phyloP scores from a whole-genome alignment of 1,140 invertebrate genomes.

The Pentalonia nigronervosa region DNA sequence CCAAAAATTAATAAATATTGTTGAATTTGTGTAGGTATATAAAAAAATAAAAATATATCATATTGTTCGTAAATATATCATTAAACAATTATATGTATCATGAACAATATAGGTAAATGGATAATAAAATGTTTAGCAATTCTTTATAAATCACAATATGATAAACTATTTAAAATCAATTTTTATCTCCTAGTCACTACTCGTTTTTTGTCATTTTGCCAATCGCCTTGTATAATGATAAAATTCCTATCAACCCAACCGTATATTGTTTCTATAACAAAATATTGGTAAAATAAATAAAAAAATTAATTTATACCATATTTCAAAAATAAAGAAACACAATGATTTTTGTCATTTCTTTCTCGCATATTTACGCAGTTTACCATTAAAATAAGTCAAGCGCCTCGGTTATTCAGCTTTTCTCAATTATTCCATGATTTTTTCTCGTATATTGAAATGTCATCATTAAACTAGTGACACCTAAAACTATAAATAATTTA shows the following conservation, averaged over 20 bases:
- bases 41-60: too few relatives aligned
- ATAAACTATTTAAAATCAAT: not conserved
- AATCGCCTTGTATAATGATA: not conserved
- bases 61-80: too few relatives aligned
- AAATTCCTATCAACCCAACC: not conserved
- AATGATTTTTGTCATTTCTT: not conserved
- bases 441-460: conserved; percentile 1
- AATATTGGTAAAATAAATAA: not conserved
- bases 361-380: not conserved
- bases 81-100: too few relatives aligned
- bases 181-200: not conserved
- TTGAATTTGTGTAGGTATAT: too few relatives aligned
- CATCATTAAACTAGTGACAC: conserved; percentile 23
- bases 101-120: not conserved
- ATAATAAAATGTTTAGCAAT: not conserved
- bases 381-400: not conserved
- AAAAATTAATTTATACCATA: not conserved
- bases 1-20: too few relatives aligned
- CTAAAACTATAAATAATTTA: conserved; percentile 51
- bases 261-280: not conserved
- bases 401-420: not conserved
- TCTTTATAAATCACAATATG: not conserved
- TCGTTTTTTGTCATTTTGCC: not conserved
- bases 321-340: not conserved
- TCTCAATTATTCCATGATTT: not conserved